Conservation (phyloP, 1,140 invertebrate species). For the Camponotus floridanus region DNA sequence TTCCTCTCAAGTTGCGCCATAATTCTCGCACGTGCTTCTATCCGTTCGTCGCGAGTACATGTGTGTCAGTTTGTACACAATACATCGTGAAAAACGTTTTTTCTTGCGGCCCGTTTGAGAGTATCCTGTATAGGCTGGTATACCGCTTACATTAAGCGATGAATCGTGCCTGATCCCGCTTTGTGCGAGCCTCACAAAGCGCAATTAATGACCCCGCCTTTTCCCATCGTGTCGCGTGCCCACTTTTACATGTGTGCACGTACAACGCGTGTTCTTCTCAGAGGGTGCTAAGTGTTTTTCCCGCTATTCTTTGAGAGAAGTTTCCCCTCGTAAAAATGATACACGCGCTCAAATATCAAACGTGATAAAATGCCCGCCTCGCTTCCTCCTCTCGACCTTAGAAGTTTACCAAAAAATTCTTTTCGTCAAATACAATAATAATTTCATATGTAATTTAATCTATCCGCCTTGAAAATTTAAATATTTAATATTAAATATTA, state of each 20-base stretch:
- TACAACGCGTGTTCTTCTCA: background rate
- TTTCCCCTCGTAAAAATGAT: background rate
- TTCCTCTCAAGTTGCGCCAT: conserved; percentile 14
- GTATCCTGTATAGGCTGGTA: background rate
- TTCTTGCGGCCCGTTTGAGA: conserved; percentile 18
- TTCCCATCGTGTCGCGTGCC: conserved; percentile 48
- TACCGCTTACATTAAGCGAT: conserved; percentile 14
- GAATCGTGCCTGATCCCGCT: conserved; percentile 36
- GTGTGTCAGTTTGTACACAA: background rate
- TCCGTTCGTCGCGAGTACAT: background rate
- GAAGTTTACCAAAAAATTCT: background rate
- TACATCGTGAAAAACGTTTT: background rate
- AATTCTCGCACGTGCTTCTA: conserved; percentile 21
- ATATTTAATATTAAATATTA: background rate
- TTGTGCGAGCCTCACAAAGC: conserved; percentile 34
- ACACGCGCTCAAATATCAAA: conserved; percentile 6
- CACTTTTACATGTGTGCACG: background rate
- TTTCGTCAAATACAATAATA: background rate
- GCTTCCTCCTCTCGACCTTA: background rate
- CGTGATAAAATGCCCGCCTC: conserved; percentile 24
- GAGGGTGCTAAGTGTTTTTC: conserved; percentile 23
- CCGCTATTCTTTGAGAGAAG: conserved; percentile 1
- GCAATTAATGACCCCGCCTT: conserved; percentile 46
- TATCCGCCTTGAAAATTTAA: background rate
- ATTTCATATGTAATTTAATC: background rate